A percentile compares a stretch with the other conserved stretches of the same genome.
phyloP scores from a whole-genome alignment of 2,888 invertebrate genomes.

The Thelaira solivaga region DNA sequence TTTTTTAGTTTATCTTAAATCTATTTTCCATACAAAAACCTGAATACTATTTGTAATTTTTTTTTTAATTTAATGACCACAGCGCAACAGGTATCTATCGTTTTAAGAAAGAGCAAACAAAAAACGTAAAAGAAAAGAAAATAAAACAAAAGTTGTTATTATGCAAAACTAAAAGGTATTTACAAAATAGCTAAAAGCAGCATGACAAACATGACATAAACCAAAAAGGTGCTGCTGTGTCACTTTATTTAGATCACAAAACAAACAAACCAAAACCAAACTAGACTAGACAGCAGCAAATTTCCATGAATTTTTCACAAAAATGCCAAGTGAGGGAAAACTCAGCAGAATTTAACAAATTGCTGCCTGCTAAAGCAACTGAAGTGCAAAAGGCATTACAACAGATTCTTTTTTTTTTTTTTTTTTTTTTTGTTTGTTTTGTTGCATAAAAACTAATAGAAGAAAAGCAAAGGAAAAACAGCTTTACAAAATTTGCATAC shows the following conservation, averaged over 20 bases:
- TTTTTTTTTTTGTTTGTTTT: too few relatives aligned
- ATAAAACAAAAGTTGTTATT: background rate
- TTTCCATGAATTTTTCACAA: conserved; percentile 49
- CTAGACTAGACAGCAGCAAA: conserved; percentile 22
- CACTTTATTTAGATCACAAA: conserved; percentile 57
- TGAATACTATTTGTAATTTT: background rate
- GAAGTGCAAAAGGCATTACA: conserved; percentile 20
- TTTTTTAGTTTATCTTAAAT: background rate
- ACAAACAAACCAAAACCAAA: conserved; percentile 19
- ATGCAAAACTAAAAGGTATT: conserved; percentile 17
- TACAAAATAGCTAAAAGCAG: conserved; percentile 47
- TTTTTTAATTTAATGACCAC: background rate
- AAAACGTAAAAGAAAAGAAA: background rate
- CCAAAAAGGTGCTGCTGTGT: conserved; percentile 62
- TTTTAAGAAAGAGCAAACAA: too few relatives aligned
- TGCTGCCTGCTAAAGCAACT: conserved; percentile 36
- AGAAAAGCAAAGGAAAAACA: conserved; percentile 18
- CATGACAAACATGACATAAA: conserved; percentile 60
- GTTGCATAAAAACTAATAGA: too few relatives aligned
- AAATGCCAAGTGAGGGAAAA: conserved; percentile 34
- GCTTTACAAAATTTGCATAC: conserved; percentile 55
- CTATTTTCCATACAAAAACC: background rate
- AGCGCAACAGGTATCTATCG: conserved; percentile 43
- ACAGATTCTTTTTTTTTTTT: conserved; percentile 36
- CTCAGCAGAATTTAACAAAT: conserved; percentile 39